These are phyloP conservation scores for Hylaeus volcanicus DNA, from an alignment of 1,140 invertebrate genomes.

Conservation along the genomic window DNA sequence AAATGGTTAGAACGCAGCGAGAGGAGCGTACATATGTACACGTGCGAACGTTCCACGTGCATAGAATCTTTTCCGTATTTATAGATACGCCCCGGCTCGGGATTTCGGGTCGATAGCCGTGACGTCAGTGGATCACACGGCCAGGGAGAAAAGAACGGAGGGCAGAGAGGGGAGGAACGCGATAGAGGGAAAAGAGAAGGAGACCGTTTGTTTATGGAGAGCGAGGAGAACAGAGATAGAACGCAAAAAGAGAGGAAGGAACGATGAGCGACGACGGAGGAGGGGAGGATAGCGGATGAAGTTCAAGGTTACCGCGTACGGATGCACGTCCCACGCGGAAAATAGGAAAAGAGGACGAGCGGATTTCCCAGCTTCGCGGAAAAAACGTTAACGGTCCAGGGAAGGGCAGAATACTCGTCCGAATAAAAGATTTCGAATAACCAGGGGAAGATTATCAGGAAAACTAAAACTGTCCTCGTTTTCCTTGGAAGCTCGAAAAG, in stretches of 20 bases:
- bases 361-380: slow-evolving; percentile 64
- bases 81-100: slow-evolving; percentile 30
- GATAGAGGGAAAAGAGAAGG: slow-evolving; percentile 33
- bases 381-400: slow-evolving; percentile 39
- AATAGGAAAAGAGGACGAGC: slow-evolving; percentile 71
- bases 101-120: slow-evolving; percentile 77
- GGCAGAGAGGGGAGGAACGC: slow-evolving; percentile 11
- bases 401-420: too few species aligned
- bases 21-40: slow-evolving; percentile 37
- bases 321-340: slow-evolving; percentile 75
- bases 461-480: too few species aligned
- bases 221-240: not conserved
- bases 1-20: not conserved
- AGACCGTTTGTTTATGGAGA: slow-evolving; percentile 24
- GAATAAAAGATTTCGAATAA: too few species aligned
- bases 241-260: not conserved
- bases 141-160: slow-evolving; percentile 21
- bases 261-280: slow-evolving; percentile 1
- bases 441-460: too few species aligned
- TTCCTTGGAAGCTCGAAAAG: too few species aligned
- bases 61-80: not conserved
- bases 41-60: slow-evolving; percentile 43
- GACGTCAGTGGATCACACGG: slow-evolving; percentile 73
- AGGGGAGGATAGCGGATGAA: slow-evolving; percentile 68
- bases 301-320: slow-evolving; percentile 77